phyloP scores from a whole-genome alignment of 2,113 vertebrate species.

The Thermophis baileyi region DNA sequence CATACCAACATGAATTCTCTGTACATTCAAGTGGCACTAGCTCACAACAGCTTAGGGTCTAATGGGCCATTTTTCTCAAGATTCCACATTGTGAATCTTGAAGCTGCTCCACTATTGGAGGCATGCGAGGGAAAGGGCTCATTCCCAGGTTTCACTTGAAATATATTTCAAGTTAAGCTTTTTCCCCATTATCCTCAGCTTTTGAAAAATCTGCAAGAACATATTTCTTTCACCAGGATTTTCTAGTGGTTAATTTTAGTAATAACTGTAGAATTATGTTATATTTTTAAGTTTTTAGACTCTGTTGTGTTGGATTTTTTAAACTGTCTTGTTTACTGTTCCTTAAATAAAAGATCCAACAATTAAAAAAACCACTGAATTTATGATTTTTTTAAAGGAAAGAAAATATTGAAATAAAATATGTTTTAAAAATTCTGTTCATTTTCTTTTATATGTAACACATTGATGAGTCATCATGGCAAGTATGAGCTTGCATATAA shows the following conservation, averaged over 20 bases:
- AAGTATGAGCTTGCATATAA: not conserved
- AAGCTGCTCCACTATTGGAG: not conserved
- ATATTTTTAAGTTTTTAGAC: not conserved
- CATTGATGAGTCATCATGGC: not conserved
- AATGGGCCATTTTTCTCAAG: not conserved
- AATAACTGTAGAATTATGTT: not conserved
- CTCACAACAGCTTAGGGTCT: not conserved
- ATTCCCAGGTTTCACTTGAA: not conserved
- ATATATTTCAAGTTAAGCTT: not conserved
- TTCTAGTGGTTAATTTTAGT: not conserved
- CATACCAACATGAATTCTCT: not conserved
- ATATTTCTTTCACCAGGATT: not conserved
- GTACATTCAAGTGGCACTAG: not conserved
- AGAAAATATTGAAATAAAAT: not conserved
- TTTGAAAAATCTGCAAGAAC: not conserved
- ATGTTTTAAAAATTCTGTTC: not conserved
- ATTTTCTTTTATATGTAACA: not conserved
- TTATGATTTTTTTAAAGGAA: not conserved
- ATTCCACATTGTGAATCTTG: not conserved
- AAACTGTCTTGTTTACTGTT: not conserved
- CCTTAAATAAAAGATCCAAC: not conserved
- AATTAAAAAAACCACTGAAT: not conserved
- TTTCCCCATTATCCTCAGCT: not conserved
- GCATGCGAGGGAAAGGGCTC: not conserved
- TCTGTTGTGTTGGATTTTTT: not conserved